A percentile compares a stretch with the other conserved stretches of the same genome.
Conservation (phyloP, 2,797 vertebrate genomes). For the Bradypodion pumilum region DNA sequence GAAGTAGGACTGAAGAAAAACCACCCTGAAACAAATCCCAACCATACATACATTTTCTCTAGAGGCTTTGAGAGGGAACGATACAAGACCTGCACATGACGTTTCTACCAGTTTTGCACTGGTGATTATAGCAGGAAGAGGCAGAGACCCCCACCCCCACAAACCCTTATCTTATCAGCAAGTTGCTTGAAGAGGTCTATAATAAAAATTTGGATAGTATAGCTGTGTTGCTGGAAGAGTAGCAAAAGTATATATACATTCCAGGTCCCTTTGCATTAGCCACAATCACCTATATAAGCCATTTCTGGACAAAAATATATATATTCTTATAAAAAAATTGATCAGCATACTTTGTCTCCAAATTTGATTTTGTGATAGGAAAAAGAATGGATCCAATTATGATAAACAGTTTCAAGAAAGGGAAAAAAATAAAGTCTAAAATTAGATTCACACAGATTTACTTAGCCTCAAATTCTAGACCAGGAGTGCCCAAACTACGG, state of each 20-base stretch:
- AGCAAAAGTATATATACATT: slow-evolving; percentile 82
- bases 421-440: slow-evolving; percentile 76
- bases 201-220: slow-evolving; percentile 75
- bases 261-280: slow-evolving; percentile 80
- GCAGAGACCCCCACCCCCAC: slow-evolving; percentile 40
- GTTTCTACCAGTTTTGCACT: slow-evolving; percentile 51
- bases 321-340: slow-evolving; percentile 85
- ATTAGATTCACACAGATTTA: slow-evolving; percentile 77
- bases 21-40: slow-evolving; percentile 16
- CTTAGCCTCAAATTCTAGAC: slow-evolving; percentile 66
- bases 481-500: no score
- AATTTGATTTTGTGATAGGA: slow-evolving; percentile 76
- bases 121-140: slow-evolving; percentile 54
- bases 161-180: slow-evolving; percentile 54
- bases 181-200: slow-evolving; percentile 67
- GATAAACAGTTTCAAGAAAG: slow-evolving; percentile 72
- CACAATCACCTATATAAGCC: slow-evolving; percentile 80
- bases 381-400: slow-evolving; percentile 79
- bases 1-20: slow-evolving; percentile 57
- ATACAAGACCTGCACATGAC: slow-evolving; percentile 66
- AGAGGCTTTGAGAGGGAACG: slow-evolving; percentile 72
- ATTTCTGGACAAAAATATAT: slow-evolving; percentile 83
- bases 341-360: slow-evolving; percentile 78
- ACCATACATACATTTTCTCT: slow-evolving; percentile 31
- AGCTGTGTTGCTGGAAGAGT: slow-evolving; percentile 76